Conservation (phyloP, 35 echinoderm and acorn worm genomes). For the Lytechinus pictus region DNA sequence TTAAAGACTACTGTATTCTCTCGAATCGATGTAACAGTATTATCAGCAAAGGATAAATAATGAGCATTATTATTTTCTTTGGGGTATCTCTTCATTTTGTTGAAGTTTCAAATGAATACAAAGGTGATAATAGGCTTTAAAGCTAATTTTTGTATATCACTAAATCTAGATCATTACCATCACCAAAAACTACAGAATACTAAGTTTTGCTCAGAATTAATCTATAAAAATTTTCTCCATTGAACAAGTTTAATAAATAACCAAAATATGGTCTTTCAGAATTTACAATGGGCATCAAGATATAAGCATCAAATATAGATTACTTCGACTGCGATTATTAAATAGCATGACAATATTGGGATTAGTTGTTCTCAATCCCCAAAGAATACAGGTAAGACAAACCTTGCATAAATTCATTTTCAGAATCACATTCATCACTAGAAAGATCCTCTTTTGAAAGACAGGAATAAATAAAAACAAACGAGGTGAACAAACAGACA, state of each 20-base stretch:
- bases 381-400: not conserved
- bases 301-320: too few species aligned
- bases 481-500: not conserved
- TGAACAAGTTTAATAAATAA: not conserved
- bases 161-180: not conserved
- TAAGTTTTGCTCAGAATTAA: not conserved
- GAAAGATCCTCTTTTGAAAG: constrained; percentile 21
- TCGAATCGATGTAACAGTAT: too few species aligned
- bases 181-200: not conserved
- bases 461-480: constrained; percentile 6
- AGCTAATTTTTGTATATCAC: not conserved
- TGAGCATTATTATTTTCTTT: too few species aligned
- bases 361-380: not conserved
- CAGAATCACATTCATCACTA: constrained; percentile 38
- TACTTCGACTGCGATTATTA: too few species aligned
- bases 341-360: not conserved
- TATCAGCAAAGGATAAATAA: too few species aligned
- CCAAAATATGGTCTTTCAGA: not conserved
- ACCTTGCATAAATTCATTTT: constrained; percentile 12
- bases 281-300: not conserved
- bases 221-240: not conserved
- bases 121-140: too few species aligned
- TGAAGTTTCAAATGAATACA: too few species aligned
- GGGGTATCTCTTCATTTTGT: too few species aligned
- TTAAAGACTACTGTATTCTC: too few species aligned